These are phyloP conservation scores for Daktulosphaira vitifoliae DNA, from an alignment of 1,140 invertebrate genomes.

Conservation along the genomic window DNA sequence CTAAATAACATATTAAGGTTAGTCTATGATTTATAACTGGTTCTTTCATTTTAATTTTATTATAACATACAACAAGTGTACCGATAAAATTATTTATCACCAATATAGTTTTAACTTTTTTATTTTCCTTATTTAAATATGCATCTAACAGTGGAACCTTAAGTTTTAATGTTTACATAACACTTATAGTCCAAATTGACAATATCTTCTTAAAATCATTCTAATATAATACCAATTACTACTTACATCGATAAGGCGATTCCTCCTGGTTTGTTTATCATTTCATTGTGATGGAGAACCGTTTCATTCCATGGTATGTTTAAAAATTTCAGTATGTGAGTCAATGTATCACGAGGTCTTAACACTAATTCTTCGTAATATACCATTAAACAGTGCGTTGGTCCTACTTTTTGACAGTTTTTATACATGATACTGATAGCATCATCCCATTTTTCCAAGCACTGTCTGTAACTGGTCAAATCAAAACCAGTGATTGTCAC, in stretches of 20 bases:
- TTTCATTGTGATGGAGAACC: constrained; percentile 93
- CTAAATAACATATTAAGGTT: too few relatives aligned
- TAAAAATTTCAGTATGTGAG: constrained; percentile 80
- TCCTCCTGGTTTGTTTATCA: constrained; percentile 91
- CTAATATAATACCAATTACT: not conserved
- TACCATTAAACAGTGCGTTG: constrained; percentile 73
- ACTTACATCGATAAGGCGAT: constrained; percentile 85
- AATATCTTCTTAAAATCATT: too few relatives aligned
- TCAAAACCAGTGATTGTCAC: constrained; percentile 98
- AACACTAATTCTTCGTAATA: constrained; percentile 95
- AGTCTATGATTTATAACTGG: too few relatives aligned
- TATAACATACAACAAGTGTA: too few relatives aligned
- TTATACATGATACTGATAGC: constrained; percentile 90
- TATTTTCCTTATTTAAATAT: too few relatives aligned
- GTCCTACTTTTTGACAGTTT: constrained; percentile 83
- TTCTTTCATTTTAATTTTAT: too few relatives aligned
- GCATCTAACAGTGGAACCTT: too few relatives aligned
- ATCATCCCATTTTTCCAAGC: constrained; percentile 91
- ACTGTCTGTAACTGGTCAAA: constrained; percentile 83
- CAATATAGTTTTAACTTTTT: too few relatives aligned
- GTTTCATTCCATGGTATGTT: constrained; percentile 91
- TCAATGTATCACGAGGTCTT: constrained; percentile 83
- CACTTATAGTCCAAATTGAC: too few relatives aligned
- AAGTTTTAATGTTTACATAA: too few relatives aligned
- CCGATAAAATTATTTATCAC: too few relatives aligned